phyloP scores from a whole-genome alignment of 2,797 vertebrate species.

The Chelon auratus region DNA sequence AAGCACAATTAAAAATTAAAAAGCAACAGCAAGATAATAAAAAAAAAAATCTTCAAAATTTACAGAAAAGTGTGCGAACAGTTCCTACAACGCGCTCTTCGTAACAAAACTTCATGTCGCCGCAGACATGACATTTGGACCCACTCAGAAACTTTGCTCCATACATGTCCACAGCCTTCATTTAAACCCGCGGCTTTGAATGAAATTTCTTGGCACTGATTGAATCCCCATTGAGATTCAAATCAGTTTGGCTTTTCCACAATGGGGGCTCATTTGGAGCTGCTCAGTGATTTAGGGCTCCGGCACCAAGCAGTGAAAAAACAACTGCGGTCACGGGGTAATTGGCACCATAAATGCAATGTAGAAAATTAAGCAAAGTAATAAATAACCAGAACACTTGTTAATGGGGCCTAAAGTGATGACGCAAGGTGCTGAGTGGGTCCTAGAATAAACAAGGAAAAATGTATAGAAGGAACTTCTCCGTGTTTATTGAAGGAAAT shows the following conservation, averaged over 20 bases:
- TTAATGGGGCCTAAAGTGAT: constrained; percentile 70
- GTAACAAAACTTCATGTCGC: not conserved
- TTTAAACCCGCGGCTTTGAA: constrained; percentile 67
- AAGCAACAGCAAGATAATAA: not conserved
- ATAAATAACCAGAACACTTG: constrained; percentile 80
- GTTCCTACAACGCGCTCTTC: not conserved
- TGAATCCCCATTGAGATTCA: constrained; percentile 84
- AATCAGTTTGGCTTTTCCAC: constrained; percentile 78
- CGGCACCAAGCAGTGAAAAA: constrained; percentile 75
- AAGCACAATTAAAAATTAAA: not conserved
- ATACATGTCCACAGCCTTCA: constrained; percentile 49
- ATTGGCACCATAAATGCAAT: constrained; percentile 80
- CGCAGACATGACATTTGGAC: constrained; percentile 47
- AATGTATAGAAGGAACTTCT: not conserved
- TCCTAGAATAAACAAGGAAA: constrained; percentile 40
- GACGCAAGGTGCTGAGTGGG: constrained; percentile 61
- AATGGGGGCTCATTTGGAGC: constrained; percentile 77
- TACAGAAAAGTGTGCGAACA: not conserved
- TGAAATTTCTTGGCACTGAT: constrained; percentile 74
- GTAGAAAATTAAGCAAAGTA: constrained; percentile 79
- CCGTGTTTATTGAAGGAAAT: not conserved
- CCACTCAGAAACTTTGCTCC: constrained; percentile 51
- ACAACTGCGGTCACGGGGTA: constrained; percentile 78
- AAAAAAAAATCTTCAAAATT: not conserved
- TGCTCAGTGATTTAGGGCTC: constrained; percentile 79